Conservation (phyloP, 2,113 vertebrate genomes). For the Ctenodactylus gundi region DNA sequence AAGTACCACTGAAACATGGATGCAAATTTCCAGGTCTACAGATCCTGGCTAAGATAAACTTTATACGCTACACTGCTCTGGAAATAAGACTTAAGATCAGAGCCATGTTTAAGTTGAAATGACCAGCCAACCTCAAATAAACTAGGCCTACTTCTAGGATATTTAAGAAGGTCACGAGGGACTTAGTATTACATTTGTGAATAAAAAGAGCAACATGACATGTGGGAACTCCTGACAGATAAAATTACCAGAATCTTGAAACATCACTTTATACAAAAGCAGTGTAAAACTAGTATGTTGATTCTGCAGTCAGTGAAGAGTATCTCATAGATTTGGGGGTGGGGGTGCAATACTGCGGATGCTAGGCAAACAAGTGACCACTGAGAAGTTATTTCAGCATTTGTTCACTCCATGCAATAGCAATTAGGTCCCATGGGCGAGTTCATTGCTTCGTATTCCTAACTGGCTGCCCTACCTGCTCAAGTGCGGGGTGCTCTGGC, state of each 20-base stretch:
- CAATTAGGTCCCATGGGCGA: neutral
- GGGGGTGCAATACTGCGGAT: no score
- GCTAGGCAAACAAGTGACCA: no score
- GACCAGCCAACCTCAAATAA: neutral
- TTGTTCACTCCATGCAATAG: no score
- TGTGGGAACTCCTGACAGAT: neutral
- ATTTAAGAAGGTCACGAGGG: neutral
- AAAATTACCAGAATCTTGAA: neutral
- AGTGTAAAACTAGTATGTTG: neutral
- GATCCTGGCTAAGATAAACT: neutral
- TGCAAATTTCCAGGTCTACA: neutral
- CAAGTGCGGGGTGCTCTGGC: constrained; percentile 95
- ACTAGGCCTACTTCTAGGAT: neutral
- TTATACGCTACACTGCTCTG: neutral
- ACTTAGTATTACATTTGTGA: neutral
- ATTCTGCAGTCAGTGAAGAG: neutral
- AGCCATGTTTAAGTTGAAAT: neutral
- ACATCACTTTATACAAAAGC: neutral
- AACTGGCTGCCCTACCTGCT: constrained; percentile 87
- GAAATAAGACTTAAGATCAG: neutral
- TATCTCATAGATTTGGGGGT: no score
- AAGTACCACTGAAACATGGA: neutral
- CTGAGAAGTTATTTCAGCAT: no score
- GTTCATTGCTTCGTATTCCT: neutral
- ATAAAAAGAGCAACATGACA: neutral